Conservation (phyloP, 1,140 invertebrate species). For the Saccostrea cuccullata region DNA sequence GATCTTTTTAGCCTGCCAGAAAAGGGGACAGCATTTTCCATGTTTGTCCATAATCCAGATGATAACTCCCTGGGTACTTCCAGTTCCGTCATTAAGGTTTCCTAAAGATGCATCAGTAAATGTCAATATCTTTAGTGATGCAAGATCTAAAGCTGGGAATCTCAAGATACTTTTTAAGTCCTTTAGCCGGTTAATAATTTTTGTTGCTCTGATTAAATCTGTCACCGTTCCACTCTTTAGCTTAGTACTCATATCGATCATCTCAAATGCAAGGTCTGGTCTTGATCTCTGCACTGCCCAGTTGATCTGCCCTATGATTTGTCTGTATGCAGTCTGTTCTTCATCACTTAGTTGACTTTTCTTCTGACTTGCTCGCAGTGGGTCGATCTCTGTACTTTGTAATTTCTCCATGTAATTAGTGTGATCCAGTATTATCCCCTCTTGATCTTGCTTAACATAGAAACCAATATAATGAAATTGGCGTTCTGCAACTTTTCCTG, state of each 20-base stretch:
- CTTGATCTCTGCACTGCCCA: conserved; percentile 56
- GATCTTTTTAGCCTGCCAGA: conserved; percentile 40
- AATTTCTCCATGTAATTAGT: conserved; percentile 51
- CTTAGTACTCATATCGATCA: conserved; percentile 53
- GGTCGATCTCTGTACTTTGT: conserved; percentile 37
- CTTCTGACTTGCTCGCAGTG: conserved; percentile 28
- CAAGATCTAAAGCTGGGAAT: neutral
- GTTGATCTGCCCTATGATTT: conserved; percentile 51
- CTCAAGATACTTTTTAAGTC: conserved; percentile 8
- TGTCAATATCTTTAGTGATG: conserved; percentile 25
- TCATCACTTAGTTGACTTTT: conserved; percentile 20
- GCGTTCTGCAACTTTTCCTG: conserved; percentile 54
- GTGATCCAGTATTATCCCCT: conserved; percentile 55
- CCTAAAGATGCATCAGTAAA: conserved; percentile 54
- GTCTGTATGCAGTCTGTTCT: conserved; percentile 48
- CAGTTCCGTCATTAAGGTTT: conserved; percentile 49
- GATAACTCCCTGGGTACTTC: conserved; percentile 52
- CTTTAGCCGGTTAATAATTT: neutral
- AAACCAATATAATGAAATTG: conserved; percentile 55
- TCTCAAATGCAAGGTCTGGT: conserved; percentile 56
- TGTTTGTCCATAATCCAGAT: neutral
- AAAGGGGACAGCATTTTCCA: conserved; percentile 47
- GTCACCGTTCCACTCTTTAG: neutral
- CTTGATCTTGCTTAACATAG: conserved; percentile 38
- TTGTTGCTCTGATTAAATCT: too few species aligned